Base-by-base conservation (phyloP, 2,888 invertebrate species). In the Capitulum mitella region DNA sequence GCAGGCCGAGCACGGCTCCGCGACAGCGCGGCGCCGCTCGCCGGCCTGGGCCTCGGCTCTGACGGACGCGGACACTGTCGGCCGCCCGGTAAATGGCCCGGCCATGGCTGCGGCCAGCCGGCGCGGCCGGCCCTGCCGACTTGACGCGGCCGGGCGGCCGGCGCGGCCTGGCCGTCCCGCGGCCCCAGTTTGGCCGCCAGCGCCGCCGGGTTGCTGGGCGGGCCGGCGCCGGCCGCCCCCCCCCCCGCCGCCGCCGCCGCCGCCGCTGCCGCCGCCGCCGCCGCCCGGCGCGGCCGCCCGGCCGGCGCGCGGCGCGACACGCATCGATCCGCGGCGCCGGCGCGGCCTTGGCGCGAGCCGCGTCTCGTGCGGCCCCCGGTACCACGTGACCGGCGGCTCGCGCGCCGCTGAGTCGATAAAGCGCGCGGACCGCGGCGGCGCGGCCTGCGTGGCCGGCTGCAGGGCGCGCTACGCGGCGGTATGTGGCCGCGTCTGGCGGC, bases 341-440 rank as follows among this genome's bases (percentile, higher is more conserved):
- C 29, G 70, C 70, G 70, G 70, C 70, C 70, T 70, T 70, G 70
- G 70, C 70, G 70, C 70, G 70, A 29, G 14, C 34, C 64, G 64
- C 70, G 70, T 70, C 70, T 70, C 70, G 37, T 70, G 70, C 70
- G 70, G 70, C 34, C 19, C 22, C 34, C 34, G 64, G 29, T 26
- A 70, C 70, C 70, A 70, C 40, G 70, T 70, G 70, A 70, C 70
- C 40, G 26, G 70, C 40, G 26, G 40, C 40, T 26, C 70, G 70
- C 70, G 70, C 70, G 70, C 70, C 64, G 70, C 70, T 40, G 70
- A 70, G 70, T 70, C 70, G 70, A 70, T 70, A 70, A 70, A 70
- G 34, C 32, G 64, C 32, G 70, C 37, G 37, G 37, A 26, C 70
- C 40, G 70, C 70, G 70, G 70, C 70, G 70, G 6, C 22, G 34